Evolutionary conservation across 2,888 invertebrate species (phyloP).

Genomic region (Drosophila borealis): DNA sequence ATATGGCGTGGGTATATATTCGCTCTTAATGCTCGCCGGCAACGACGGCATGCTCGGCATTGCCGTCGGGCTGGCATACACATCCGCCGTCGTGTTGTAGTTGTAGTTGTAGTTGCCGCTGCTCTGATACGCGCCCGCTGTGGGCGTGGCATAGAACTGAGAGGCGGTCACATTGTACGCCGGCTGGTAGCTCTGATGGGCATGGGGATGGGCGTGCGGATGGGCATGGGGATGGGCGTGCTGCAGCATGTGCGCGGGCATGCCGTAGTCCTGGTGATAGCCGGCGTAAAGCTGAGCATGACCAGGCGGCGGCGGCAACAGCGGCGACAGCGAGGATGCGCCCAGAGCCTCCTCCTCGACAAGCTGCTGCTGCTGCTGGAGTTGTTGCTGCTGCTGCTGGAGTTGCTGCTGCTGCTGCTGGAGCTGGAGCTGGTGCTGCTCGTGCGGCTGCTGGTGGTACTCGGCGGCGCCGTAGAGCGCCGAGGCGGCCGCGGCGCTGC

Average conservation of each 20-base stretch:
- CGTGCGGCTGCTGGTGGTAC: constrained; percentile 52
- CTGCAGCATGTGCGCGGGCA: constrained; percentile 70
- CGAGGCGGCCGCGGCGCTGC: constrained; percentile 68
- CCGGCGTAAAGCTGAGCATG: constrained; percentile 66
- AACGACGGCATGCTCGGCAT: constrained; percentile 51
- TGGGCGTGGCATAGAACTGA: constrained; percentile 60
- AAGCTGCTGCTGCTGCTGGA: constrained; percentile 31
- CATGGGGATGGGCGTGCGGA: constrained; percentile 42
- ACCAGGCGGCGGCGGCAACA: constrained; percentile 59
- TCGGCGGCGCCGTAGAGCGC: constrained; percentile 71
- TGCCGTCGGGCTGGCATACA: constrained; percentile 57
- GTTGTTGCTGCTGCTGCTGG: constrained; percentile 42
- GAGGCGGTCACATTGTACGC: constrained; percentile 63
- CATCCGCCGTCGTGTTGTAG: constrained; percentile 60
- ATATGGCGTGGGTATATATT: constrained; percentile 81
- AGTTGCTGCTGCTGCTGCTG: constrained; percentile 47
- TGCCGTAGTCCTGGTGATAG: constrained; percentile 76
- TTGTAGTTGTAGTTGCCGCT: constrained; percentile 68
- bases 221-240: constrained; percentile 31
- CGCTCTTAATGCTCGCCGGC: constrained; percentile 68
- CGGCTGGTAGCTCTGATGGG: constrained; percentile 60
- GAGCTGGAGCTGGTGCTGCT: constrained; percentile 39
- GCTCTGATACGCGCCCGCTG: constrained; percentile 57
- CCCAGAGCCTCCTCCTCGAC: constrained; percentile 58
- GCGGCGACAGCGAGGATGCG: constrained; percentile 57